These are phyloP conservation scores for Hassar affinis DNA, from an alignment of 2,113 vertebrate genomes.

Conservation along the genomic window DNA sequence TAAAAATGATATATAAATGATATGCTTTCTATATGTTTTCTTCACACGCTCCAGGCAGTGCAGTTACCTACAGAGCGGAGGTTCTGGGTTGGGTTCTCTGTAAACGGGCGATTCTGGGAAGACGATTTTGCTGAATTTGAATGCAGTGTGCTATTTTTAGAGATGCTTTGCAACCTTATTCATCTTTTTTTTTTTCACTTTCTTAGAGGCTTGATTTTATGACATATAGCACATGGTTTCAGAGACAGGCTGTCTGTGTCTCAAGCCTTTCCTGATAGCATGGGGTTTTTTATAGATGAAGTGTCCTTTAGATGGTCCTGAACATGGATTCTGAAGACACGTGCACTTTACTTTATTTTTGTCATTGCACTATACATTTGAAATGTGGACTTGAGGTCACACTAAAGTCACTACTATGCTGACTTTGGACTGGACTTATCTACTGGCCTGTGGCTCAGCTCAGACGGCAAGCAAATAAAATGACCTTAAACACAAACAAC, in stretches of 20 bases:
- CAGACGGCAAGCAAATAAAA: neutral
- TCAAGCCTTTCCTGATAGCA: neutral
- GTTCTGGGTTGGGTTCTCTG: neutral
- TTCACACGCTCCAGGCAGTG: neutral
- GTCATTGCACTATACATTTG: too few species aligned
- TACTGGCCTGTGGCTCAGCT: neutral
- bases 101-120: conserved; percentile 32
- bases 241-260: neutral
- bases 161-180: neutral
- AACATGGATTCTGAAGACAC: neutral
- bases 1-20: too few species aligned
- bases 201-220: neutral
- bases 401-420: neutral
- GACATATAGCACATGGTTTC: neutral
- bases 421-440: neutral
- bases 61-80: conserved; percentile 38
- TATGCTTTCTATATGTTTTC: too few species aligned
- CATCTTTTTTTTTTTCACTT: neutral
- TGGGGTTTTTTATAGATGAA: neutral
- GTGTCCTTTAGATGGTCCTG: conserved; percentile 1
- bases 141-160: conserved; percentile 37
- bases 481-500: too few species aligned
- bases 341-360: neutral
- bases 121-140: conserved; percentile 49
- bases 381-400: neutral